Evolutionary conservation across 2,888 invertebrate genomes (phyloP), one percentile per base, ranked within the genome.

Genomic region (Reticulitermes lucifugus): DNA sequence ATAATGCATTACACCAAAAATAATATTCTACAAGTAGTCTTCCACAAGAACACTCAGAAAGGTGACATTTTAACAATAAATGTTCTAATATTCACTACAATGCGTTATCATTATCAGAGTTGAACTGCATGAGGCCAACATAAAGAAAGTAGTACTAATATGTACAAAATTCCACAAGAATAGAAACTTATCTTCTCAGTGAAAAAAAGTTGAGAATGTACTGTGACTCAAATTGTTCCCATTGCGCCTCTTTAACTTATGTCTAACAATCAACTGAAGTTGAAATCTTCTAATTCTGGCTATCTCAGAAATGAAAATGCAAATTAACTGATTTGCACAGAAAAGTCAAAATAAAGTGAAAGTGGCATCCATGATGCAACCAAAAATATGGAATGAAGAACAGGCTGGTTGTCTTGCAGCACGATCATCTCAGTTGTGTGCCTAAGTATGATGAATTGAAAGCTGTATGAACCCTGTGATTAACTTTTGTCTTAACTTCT

Each of bases 1-100:
- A 59, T 55, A 14, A 79, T 80, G 80, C 80, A 80, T 43, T 80
- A 80, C 80, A 80, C 59, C 59, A 80, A 80, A 73, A 73, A 73
- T 73, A 18, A 73, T 41, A 73, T 35, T 73, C 41, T 41, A 73
- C 1, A 41, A 73, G 14, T 46, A 25, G 29, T 70, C 70, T 70
- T 70, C 29, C n/a, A 70, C 41, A 41, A 29, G 73, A 73, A 35
- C 0, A 73, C 35, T 41, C 25, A 41, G 73, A 9, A 35, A 41
- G 41, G 9, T 29, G 73, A 73, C 65, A 73, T 41, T 73, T 73
- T 41, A 73, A 73, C 41, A 73, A 35, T 18, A 73, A 41, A 21
- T 41, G 35, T 35, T 6, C 22, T 73, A 73, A 73, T 9, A 12
- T 46, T 6, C 73, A 65, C 41, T 41, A 29, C 41, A 10, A n/a